Base-by-base conservation (phyloP, 2,113 vertebrate genomes). In the Buteo buteo region DNA sequence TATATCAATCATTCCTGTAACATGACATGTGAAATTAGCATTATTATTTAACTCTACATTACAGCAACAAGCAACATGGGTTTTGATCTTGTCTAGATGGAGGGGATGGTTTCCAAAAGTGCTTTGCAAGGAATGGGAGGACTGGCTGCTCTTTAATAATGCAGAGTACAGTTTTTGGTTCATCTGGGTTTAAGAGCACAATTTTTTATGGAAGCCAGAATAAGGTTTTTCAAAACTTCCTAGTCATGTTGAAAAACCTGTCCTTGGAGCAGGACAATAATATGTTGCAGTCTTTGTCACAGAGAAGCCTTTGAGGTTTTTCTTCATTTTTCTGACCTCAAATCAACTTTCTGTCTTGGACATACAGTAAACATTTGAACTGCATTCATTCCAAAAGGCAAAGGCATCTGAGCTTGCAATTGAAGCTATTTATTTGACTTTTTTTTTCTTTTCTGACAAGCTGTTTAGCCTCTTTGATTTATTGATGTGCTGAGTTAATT, bases 1-100 rank as follows among this genome's bases (percentile, higher is more conserved):
- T 97, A 90, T 92, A 96, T 96, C 93, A 94, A 96, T 95, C 95
- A 96, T 94, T 96, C 94, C 87, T 91, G 65, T 57, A 91, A 83
- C 55, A 69, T 94, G 95, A 90, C 57, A 88, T 94, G 61, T 92
- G 92, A 94, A 96, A 95, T 94, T 81, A 89, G 54, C 54, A 47
- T 80, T 81, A 50, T 80, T 65, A 66, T 93, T 93, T 83, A 83
- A 67, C 69, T 93, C 92, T 38, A 76, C 44, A 44, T 88, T 82
- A 20, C 79, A 91, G 42, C 3, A 13, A 83, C 58, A 69, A 85
- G 74, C 28, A 82, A 19, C 40, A 58, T 54, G 0, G 0, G 1
- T 58, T 93, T 94, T 91, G 81, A 88, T 90, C 77, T 86, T 70
- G 61, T 66, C 82, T 77, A 16, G 54, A 83, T 59, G 62, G 50